A percentile compares a stretch with the other conserved stretches of the same genome.
These are phyloP conservation scores for Entomyzon cyanotis DNA, from an alignment of 2,113 vertebrate species.

Conservation along the genomic window DNA sequence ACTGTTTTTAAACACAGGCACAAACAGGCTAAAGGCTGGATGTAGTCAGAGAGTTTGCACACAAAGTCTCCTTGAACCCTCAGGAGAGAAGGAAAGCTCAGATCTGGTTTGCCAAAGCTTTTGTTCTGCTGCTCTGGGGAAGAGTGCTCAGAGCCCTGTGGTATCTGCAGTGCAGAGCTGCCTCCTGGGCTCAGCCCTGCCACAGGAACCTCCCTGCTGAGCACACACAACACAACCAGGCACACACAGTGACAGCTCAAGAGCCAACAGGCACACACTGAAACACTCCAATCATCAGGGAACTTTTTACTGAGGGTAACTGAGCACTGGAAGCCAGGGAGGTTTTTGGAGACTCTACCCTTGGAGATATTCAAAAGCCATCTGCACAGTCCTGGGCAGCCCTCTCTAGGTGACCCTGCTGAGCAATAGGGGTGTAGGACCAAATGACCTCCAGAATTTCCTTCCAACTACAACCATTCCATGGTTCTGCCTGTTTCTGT, in stretches of 20 bases:
- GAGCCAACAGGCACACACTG: background rate
- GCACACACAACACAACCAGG: background rate
- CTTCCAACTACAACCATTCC: background rate
- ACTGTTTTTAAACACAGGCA: background rate
- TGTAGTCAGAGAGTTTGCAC: background rate
- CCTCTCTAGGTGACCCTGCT: background rate
- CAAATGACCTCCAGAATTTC: background rate
- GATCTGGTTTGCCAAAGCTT: background rate
- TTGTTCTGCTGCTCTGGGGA: background rate
- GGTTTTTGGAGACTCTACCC: background rate
- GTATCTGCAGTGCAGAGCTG: background rate
- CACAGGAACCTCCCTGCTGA: background rate
- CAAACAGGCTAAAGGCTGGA: background rate
- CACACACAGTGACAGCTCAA: background rate
- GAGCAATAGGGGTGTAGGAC: fast-evolving
- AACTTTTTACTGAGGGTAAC: background rate
- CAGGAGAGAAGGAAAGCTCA: background rate
- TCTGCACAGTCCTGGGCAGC: background rate
- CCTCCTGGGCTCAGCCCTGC: background rate
- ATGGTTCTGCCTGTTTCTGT: background rate
- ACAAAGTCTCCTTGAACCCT: background rate
- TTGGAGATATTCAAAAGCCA: background rate
- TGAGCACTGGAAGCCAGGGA: background rate
- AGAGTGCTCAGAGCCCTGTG: background rate
- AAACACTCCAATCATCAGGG: background rate